These are phyloP conservation scores for Drosophila quadrilineata DNA, from an alignment of 1,140 invertebrate species.

Conservation along the genomic window DNA sequence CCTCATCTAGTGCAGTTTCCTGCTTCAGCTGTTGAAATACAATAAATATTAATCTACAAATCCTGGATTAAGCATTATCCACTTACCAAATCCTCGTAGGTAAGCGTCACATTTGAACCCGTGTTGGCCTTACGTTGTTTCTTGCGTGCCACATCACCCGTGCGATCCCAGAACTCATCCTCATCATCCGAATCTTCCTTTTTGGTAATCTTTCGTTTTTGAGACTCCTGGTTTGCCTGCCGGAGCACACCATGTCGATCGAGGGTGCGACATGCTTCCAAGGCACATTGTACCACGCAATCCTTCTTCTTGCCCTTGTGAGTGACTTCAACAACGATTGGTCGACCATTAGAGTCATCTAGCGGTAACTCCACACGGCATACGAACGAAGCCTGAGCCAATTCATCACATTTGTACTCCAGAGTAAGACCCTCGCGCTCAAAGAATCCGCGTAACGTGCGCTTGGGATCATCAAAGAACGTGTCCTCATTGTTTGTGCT, in stretches of 20 bases:
- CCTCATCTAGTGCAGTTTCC: conserved; percentile 83
- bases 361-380: conserved; percentile 88
- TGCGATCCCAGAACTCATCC: conserved; percentile 97
- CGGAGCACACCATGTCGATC: conserved; percentile 91
- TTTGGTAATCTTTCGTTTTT: conserved; percentile 84
- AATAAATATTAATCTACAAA: not conserved
- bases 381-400: conserved; percentile 89
- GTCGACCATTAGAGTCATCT: conserved; percentile 88
- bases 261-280: conserved; percentile 96
- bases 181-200: conserved; percentile 93
- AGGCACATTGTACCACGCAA: conserved; percentile 93
- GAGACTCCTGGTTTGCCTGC: conserved; percentile 87
- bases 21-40: conserved; percentile 85
- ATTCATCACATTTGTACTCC: conserved; percentile 92
- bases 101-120: conserved; percentile 83
- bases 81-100: conserved; percentile 90
- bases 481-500: conserved; percentile 91
- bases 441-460: conserved; percentile 95
- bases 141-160: conserved; percentile 95
- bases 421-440: conserved; percentile 95
- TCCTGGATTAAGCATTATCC: not conserved
- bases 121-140: conserved; percentile 86
- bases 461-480: conserved; percentile 97
- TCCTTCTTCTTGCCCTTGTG: conserved; percentile 97
- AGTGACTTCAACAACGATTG: conserved; percentile 90